Evolutionary conservation across 1,140 invertebrate species (phyloP).

Genomic region (Cotesia vestalis): DNA sequence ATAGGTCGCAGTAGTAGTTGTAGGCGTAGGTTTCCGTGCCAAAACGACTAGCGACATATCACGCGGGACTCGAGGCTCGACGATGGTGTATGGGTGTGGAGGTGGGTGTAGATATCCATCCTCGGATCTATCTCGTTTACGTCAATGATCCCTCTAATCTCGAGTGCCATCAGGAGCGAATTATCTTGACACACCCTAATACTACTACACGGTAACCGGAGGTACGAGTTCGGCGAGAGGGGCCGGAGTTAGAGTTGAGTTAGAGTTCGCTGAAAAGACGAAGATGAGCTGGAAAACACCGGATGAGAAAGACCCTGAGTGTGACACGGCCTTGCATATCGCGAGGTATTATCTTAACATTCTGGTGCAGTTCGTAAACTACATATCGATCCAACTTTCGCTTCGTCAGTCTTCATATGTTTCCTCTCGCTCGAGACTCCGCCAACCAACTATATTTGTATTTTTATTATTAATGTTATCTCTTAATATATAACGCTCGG

Average conservation of each 20-base stretch:
- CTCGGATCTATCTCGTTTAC: constrained; percentile 18
- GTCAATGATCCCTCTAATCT: constrained; percentile 30
- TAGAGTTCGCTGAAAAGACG: too few relatives aligned
- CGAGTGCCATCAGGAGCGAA: constrained; percentile 32
- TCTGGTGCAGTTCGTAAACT: constrained; percentile 25
- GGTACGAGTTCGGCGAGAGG: too few relatives aligned
- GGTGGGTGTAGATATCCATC: neutral
- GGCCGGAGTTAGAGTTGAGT: too few relatives aligned
- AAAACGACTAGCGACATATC: too few relatives aligned
- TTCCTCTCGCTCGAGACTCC: neutral
- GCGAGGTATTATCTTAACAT: constrained; percentile 27
- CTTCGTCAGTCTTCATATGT: neutral
- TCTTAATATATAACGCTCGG: too few relatives aligned
- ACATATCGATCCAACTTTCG: constrained; percentile 23
- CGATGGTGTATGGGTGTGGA: neutral
- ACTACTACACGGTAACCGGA: too few relatives aligned
- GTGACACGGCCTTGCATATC: constrained; percentile 6
- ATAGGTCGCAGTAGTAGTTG: too few relatives aligned
- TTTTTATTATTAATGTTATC: too few relatives aligned
- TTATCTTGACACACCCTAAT: constrained; percentile 20
- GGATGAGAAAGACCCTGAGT: neutral
- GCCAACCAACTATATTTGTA: neutral
- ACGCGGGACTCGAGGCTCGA: neutral
- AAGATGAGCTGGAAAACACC: neutral
- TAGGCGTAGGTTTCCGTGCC: neutral